Base-by-base conservation (phyloP, 2,888 invertebrate genomes). In the Tenthredo notha region DNA sequence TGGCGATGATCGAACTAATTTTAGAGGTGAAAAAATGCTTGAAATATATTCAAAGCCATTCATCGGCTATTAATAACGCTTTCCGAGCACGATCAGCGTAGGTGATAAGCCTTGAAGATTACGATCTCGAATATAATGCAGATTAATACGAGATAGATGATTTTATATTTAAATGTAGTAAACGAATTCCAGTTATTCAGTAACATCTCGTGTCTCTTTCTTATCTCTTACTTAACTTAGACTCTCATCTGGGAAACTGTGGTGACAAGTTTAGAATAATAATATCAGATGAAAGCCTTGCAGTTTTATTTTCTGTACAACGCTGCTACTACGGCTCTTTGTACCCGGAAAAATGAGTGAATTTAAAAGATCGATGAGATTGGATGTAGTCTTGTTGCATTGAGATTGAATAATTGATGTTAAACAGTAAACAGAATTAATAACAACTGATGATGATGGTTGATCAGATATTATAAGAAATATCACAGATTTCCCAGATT, bases 401-500 rank as follows among this genome's bases (percentile, higher is more conserved):
- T 65, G 29, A 65, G 25, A 67, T 67, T 25, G 10, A 12, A 43
- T 74, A 10, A 43, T 43, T 5, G 10, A 74, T 43, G 43, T 15
- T 40, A n/a, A 18, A 29, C 15, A 29, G 25, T 33, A 54, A 18
- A 50, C 9, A 77, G 6, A 29, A 25, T 61, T 50, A 54, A 77
- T 21, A 54, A 54, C 29, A 54, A 74, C 2, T 9, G 12, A 43
- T 29, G 43, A 40, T 7, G 21, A 29, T 43, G 72, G 33, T 67
- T 25, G 33, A 67, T 29, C 15, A 21, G 50, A 40, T 58, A 80
- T n/a, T 6, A 80, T 18, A 58, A 37, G 9, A 40, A 58, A 58
- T 80, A n/a, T 18, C 61, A 61, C 37, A 80, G 37, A 40, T 80
- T 80, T 80, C 61, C 80, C 58, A 80, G 58, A 80, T 80, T 80